phyloP scores from a whole-genome alignment of 2,113 vertebrate species.

The Geococcyx californianus region DNA sequence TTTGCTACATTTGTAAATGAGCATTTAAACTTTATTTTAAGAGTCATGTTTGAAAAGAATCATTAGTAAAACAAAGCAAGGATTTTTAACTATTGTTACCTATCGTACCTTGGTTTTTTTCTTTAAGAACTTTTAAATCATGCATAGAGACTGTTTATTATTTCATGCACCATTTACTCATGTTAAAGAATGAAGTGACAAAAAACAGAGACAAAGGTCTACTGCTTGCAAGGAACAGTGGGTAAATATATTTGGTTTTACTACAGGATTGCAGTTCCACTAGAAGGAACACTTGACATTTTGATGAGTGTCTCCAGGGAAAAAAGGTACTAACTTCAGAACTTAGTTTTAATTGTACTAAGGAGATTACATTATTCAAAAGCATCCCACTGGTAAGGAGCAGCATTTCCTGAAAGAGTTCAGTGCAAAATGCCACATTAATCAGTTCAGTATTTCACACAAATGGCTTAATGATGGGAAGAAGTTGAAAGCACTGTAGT shows the following conservation, averaged over 20 bases:
- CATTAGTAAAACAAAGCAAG: not conserved
- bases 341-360: conserved; percentile 76
- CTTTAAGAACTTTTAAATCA: not conserved
- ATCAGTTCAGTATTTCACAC: conserved; percentile 72
- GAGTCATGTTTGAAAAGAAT: not conserved
- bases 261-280: conserved; percentile 61
- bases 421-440: conserved; percentile 76
- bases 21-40: conserved; percentile 9
- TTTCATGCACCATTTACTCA: conserved; percentile 40
- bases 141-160: too few relatives aligned
- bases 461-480: conserved; percentile 67
- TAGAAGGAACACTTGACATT: conserved; percentile 75
- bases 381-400: conserved; percentile 70
- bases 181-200: conserved; percentile 49
- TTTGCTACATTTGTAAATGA: not conserved
- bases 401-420: conserved; percentile 74
- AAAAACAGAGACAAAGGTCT: conserved; percentile 28
- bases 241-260: conserved; percentile 74
- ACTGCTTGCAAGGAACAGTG: conserved; percentile 37
- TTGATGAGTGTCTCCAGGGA: conserved; percentile 72
- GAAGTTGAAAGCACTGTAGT: conserved; percentile 50
- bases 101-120: not conserved
- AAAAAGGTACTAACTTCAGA: conserved; percentile 73
- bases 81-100: not conserved
- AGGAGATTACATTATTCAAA: conserved; percentile 77